These are phyloP conservation scores for Pseudolaguvia tuberculata DNA, from an alignment of 2,113 vertebrate genomes.

Conservation along the genomic window DNA sequence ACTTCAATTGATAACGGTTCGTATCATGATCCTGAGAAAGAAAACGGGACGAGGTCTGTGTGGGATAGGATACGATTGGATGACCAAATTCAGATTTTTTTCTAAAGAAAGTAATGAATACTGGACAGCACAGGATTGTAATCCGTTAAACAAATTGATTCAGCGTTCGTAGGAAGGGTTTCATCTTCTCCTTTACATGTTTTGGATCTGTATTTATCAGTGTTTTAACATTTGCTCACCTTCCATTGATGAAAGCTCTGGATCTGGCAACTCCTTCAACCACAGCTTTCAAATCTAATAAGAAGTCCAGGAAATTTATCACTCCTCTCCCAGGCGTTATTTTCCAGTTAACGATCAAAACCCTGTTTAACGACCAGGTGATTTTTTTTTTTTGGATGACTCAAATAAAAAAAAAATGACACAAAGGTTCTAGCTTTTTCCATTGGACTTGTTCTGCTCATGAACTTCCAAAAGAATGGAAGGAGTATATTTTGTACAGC, in stretches of 20 bases:
- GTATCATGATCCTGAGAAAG: conserved; percentile 2
- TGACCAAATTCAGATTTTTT: background rate
- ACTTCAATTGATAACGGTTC: background rate
- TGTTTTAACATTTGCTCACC: background rate
- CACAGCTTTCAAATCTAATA: conserved; percentile 30
- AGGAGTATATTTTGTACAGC: conserved; percentile 31
- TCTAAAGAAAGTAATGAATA: background rate
- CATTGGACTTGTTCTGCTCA: background rate
- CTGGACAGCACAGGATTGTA: background rate
- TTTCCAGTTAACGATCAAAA: conserved; percentile 45
- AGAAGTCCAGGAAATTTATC: conserved; percentile 33
- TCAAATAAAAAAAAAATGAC: background rate
- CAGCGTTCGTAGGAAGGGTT: background rate
- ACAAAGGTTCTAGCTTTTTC: background rate
- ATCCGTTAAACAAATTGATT: conserved; percentile 5
- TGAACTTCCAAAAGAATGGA: conserved; percentile 19
- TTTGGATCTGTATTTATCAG: background rate
- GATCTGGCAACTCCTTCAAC: conserved; percentile 4
- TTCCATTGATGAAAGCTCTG: conserved; percentile 10
- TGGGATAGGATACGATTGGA: background rate
- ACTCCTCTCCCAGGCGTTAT: conserved; percentile 2
- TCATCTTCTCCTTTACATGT: background rate
- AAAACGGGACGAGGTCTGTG: background rate
- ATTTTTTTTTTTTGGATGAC: too few relatives aligned
- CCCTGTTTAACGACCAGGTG: conserved; percentile 35